Conservation (phyloP, 2,113 vertebrate species). For the Rallus limicola region DNA sequence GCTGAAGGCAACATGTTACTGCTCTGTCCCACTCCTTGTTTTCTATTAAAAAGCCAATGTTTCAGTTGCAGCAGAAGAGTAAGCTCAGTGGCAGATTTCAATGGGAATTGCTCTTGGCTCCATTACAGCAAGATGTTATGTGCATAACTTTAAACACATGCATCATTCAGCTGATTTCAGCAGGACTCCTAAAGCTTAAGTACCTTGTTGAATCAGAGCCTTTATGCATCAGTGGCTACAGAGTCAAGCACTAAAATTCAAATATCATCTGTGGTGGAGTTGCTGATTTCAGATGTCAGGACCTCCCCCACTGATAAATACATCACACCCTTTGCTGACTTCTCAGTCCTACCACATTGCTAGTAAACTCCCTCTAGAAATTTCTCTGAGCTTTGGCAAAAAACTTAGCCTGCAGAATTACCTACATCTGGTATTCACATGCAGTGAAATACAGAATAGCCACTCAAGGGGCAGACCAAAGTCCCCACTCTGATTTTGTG, state of each 20-base stretch:
- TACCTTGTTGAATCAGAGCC: constrained; percentile 37
- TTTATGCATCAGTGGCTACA: neutral
- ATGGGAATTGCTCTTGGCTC: neutral
- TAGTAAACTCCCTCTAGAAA: neutral
- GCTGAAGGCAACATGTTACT: neutral
- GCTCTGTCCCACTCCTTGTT: neutral
- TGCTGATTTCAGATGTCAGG: neutral
- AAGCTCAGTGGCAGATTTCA: neutral
- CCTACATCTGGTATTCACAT: rapidly evolving
- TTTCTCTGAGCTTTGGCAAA: neutral
- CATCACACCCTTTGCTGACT: neutral
- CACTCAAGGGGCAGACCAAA: neutral
- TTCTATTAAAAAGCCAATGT: neutral
- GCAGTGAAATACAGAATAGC: neutral
- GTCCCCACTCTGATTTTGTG: neutral
- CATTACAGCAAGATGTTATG: neutral
- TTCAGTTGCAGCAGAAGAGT: neutral
- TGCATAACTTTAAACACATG: neutral
- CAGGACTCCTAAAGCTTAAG: constrained; percentile 1
- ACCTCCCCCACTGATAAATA: neutral
- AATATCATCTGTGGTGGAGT: neutral
- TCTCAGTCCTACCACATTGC: neutral
- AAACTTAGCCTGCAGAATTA: neutral
- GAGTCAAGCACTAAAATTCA: neutral
- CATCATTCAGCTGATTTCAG: constrained; percentile 26